Percentiles rank a stretch among this genome's conserved stretches.
phyloP scores from a whole-genome alignment of 1,140 invertebrate genomes.

The Brachionus asplanchnoidis region DNA sequence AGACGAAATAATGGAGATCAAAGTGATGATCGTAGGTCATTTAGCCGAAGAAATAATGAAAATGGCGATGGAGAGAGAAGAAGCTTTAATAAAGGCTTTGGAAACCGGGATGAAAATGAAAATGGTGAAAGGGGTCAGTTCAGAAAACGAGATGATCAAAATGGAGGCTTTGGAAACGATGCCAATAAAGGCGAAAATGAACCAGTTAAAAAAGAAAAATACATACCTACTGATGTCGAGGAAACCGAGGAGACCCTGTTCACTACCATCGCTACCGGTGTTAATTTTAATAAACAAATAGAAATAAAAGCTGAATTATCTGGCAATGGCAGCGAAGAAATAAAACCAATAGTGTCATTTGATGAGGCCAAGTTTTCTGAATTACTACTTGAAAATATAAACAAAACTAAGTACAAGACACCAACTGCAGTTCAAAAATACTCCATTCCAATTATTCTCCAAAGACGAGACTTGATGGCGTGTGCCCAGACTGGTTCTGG shows the following conservation, averaged over 20 bases:
- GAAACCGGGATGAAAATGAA: background rate
- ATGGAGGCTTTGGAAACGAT: background rate
- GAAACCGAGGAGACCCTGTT: background rate
- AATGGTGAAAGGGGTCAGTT: background rate
- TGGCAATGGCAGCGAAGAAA: background rate
- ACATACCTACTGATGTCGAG: background rate
- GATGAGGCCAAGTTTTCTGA: slow-evolving; percentile 65
- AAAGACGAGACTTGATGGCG: slow-evolving; percentile 81
- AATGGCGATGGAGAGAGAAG: background rate
- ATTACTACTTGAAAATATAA: slow-evolving; percentile 71
- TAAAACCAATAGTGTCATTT: slow-evolving; percentile 65
- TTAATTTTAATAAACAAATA: slow-evolving; percentile 22
- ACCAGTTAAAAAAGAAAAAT: background rate
- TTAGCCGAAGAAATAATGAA: background rate
- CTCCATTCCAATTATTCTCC: slow-evolving; percentile 75
- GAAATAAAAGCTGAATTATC: background rate
- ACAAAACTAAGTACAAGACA: slow-evolving; percentile 72
- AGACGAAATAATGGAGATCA: background rate
- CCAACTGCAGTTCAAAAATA: slow-evolving; percentile 91
- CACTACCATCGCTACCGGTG: background rate
- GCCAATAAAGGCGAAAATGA: background rate
- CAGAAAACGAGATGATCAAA: background rate
- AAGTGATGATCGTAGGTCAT: background rate
- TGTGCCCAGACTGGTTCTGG: slow-evolving; percentile 96
- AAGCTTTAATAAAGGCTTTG: background rate